Base-by-base conservation (phyloP, 2,888 invertebrate species). In the Coelogynopora nodosa region DNA sequence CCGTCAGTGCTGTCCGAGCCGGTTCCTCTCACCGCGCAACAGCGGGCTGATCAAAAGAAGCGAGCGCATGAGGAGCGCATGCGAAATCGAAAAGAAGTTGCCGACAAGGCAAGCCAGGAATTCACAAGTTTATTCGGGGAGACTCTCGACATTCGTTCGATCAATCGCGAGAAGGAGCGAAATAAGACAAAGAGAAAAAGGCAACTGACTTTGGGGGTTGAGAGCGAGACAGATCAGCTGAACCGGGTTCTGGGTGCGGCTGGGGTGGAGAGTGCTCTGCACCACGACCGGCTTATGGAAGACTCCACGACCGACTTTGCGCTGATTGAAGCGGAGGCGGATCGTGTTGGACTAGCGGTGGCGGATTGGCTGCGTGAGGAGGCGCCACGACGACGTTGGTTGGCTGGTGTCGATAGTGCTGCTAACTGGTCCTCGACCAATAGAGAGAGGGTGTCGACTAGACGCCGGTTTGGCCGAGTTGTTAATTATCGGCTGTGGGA, bases 171-270 rank as follows among this genome's bases (percentile, higher is more conserved):
- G 26, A 87, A 87, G 1, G 86, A 87, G 30, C 89, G 88, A 83
- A 88, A 87, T 26, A 88, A 88, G 30, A 89, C 89, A 82, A 90
- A 89, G 87, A 90, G 89, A 87, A 89, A 89, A 86, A 89, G 18
- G 85, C 85, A 18, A 49, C 18, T 49, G 49, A 49, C 18, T 49
- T 49, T 18, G 5, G 49, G 5, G 18, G 18, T 49, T 5, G 49
- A 49, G 49, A 18, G 49, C 49, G 49, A 49, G 49, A 49, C 49
- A 49, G 18, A 18, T 5, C 18, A 10, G 18, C 49, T 49, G 49
- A 5, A 49, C 18, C 49, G 49, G 2, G 80, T 80, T 80, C 28
- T 80, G 2, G 28, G 5, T 2, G 28, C 26, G 26, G 80, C 28
- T n/a, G 80, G 80, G 2, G 80, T 80, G 23, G 80, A 80, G n/a